Conservation (phyloP, 2,888 invertebrate species). For the Plutella xylostella region DNA sequence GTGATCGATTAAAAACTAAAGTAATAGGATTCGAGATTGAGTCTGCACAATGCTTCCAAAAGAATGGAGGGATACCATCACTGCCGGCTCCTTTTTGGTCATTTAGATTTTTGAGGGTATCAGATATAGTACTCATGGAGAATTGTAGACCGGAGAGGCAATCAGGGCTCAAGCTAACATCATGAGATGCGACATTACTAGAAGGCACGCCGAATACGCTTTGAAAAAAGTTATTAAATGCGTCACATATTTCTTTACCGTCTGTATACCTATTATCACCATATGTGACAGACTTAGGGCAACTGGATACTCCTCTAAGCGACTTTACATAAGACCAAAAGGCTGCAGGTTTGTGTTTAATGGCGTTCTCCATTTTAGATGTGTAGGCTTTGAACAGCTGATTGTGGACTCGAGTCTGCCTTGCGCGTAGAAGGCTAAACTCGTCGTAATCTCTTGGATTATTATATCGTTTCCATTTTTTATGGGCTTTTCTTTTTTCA, state of each 20-base stretch:
- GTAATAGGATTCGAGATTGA: background rate
- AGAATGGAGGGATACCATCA: background rate
- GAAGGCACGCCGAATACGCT: no score
- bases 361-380: no score
- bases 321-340: no score
- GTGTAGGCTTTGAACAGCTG: no score
- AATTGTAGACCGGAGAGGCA: background rate
- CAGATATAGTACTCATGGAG: background rate
- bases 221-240: no score
- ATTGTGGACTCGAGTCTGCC: background rate
- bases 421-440: background rate
- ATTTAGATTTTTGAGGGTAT: background rate
- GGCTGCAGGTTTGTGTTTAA: background rate
- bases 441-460: background rate
- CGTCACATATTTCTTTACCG: background rate
- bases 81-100: background rate
- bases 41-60: background rate
- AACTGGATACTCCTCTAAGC: no score
- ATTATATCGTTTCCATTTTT: background rate
- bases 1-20: background rate
- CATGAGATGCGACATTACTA: background rate
- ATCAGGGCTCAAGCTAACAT: background rate
- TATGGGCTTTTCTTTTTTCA: constrained; percentile 1
- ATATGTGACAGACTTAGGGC: no score
- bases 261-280: background rate